These are phyloP conservation scores for Norana najaformis DNA, from an alignment of 2,888 invertebrate genomes.

Conservation along the genomic window DNA sequence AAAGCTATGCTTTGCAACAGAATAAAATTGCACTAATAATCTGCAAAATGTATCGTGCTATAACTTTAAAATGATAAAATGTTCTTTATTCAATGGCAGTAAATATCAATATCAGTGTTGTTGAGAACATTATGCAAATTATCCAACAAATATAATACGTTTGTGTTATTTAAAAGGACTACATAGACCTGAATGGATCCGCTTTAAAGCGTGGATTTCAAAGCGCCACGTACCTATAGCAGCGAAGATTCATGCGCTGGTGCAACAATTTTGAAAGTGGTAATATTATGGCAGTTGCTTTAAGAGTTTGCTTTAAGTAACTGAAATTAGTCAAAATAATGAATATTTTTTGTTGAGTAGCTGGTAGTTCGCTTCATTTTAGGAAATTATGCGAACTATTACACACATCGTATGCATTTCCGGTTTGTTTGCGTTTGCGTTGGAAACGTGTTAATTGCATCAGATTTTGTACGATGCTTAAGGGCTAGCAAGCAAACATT, in stretches of 20 bases:
- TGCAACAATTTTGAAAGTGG: not conserved
- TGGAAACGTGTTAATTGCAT: not conserved
- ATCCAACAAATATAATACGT: no score
- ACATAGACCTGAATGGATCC: no score
- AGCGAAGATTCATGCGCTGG: not conserved
- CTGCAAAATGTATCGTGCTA: no score
- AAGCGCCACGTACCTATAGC: not conserved
- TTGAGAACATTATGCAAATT: not conserved
- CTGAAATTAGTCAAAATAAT: not conserved
- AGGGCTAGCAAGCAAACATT: no score
- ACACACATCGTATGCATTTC: not conserved
- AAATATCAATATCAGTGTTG: not conserved
- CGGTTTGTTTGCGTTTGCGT: not conserved
- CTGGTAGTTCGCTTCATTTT: not conserved
- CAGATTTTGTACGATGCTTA: not conserved
- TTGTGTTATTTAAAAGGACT: no score
- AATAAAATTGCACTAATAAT: no score
- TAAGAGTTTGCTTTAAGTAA: not conserved
- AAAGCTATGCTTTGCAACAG: no score
- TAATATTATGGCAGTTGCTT: not conserved
- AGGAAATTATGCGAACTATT: not conserved
- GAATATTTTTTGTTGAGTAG: not conserved
- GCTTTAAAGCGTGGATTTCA: not conserved
- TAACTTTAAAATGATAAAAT: no score
- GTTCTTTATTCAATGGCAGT: not conserved